A percentile compares a stretch with the other conserved stretches of the same genome.
phyloP scores from a whole-genome alignment of 1,140 invertebrate genomes.

The Paraescarpia echinospica region DNA sequence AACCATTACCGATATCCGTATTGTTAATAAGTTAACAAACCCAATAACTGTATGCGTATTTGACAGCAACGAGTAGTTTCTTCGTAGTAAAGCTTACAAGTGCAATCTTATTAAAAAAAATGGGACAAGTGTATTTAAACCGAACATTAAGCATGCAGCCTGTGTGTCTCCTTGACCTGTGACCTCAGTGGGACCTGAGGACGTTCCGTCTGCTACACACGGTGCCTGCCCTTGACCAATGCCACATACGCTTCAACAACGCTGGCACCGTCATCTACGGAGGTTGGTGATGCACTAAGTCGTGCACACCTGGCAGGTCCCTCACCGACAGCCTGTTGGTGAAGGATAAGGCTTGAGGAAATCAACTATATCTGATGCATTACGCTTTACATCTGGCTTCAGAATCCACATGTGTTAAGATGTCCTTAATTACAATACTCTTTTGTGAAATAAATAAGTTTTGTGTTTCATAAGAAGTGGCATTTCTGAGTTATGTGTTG shows the following conservation, averaged over 20 bases:
- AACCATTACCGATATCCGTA: no score
- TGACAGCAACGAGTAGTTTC: no score
- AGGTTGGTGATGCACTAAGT: slow-evolving; percentile 38
- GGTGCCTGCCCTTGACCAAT: slow-evolving; percentile 88
- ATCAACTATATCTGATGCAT: neutral
- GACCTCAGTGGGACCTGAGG: slow-evolving; percentile 87
- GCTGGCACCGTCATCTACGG: slow-evolving; percentile 64
- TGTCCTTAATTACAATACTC: neutral
- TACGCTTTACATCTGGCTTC: neutral
- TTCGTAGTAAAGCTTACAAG: neutral
- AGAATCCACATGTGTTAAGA: neutral
- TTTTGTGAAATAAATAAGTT: neutral
- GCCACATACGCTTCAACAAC: slow-evolving; percentile 65
- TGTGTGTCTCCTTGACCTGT: neutral
- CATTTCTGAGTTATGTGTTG: neutral
- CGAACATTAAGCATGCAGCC: neutral
- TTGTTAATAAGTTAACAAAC: no score
- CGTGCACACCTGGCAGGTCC: neutral
- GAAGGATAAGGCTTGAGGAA: neutral
- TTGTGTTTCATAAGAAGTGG: neutral
- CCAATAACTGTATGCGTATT: no score
- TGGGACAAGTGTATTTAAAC: neutral
- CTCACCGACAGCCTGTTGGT: neutral
- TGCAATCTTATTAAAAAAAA: neutral
- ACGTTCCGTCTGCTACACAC: slow-evolving; percentile 93